These are phyloP conservation scores for Guaruba guarouba DNA, from an alignment of 2,113 vertebrate genomes.

Conservation along the genomic window DNA sequence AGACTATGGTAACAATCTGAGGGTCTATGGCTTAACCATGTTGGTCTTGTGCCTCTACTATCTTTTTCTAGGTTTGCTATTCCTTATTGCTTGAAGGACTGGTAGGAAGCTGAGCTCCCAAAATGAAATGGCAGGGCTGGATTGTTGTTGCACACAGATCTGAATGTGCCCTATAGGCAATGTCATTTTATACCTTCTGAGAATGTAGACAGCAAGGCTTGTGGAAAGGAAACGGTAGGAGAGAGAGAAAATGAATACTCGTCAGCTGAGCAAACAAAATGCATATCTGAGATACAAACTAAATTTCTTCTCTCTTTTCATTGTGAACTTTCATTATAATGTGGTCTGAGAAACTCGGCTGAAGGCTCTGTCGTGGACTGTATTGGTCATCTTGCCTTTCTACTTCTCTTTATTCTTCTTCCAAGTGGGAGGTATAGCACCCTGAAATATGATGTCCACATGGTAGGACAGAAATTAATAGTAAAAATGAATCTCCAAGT, in stretches of 20 bases:
- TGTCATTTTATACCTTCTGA: background rate
- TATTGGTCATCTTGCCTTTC: background rate
- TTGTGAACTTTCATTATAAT: background rate
- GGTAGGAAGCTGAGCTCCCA: background rate
- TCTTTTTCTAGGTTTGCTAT: background rate
- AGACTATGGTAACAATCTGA: background rate
- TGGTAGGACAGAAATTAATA: background rate
- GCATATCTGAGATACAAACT: background rate
- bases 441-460: fast-evolving
- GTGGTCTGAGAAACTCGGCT: background rate
- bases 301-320: background rate
- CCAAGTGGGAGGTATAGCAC: background rate
- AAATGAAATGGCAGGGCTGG: background rate
- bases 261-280: background rate
- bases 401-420: background rate
- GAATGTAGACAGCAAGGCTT: background rate
- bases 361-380: background rate
- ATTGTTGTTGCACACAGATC: no score
- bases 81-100: background rate
- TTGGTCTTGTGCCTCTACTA: background rate
- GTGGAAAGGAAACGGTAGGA: background rate
- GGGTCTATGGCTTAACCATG: background rate
- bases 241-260: background rate
- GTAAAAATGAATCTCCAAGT: background rate
- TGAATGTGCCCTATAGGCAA: background rate